Base-by-base conservation (phyloP, 2,797 vertebrate species). In the Telmatherina bonti region DNA sequence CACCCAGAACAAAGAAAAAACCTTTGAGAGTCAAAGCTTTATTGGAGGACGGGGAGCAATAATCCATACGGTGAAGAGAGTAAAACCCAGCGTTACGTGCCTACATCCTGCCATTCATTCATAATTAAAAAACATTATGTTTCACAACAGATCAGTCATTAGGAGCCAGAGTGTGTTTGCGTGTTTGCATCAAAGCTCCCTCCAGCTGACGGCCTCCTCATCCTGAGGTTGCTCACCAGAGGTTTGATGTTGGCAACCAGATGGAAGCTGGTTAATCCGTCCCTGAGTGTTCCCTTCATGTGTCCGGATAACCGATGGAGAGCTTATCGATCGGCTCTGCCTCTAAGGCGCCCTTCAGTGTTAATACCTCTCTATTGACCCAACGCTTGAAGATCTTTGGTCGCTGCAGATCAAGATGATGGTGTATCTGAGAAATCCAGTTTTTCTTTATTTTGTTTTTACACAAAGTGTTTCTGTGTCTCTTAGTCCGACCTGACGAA, bases 401-500 rank as follows among this genome's bases (percentile, higher is more conserved):
- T 43, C 22, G 2, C 68, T 57, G 69, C 63, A 8, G 26, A 78
- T 72, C 49, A 70, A 20, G 61, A 63, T 43, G 67, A 77, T 18
- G 24, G 7, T 64, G 45, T 31, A 22, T 64, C 36, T 65, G 36
- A 56, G 31, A 67, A 58, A 55, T 43, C 10, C 11, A 59, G 7
- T 36, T 3, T 60, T 36, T 30, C 65, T 20, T 43, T 45, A 9
- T 45, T 7, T 45, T 43, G 20, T 43, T 43, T 38, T 60, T 30
- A 33, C 13, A 26, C 31, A 62, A 13, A 51, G 31, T 72, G 15
- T 80, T 60, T 85, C 9, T 75, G 12, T 82, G 54, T 83, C 26
- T 61, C 5, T 54, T 85, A 99, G 97, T 98, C 95, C 0, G 92
- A 96, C 65, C 95, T 99, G 87, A 99, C 97, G 0, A 99, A 96